Evolutionary conservation across 1,140 invertebrate genomes (phyloP), one percentile per base, ranked within the genome.

Genomic region (Neodiprion pinetum): DNA sequence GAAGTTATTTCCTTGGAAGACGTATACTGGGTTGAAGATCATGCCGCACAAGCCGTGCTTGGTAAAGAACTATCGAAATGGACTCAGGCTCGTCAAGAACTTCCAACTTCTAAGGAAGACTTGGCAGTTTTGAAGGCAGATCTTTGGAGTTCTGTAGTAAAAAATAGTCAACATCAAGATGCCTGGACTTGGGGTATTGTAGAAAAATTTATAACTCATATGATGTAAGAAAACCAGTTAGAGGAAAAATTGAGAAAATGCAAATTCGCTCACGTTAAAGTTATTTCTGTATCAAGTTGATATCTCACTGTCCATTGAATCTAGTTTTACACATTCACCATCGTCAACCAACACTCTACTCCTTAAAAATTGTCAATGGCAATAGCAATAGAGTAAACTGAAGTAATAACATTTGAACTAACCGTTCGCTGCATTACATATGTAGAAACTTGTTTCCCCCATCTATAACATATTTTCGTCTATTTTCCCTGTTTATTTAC

Each of bases 11-110:
- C 94, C 8, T 82, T 96, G 78, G 95, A 96, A 86, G 95, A 96
- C 86, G 95, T 95, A 12, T 96, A 96, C 86, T 96, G 95, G 95
- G 90, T 96, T 80, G 95, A 96, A 83, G 95, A 96, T 84, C 92
- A 91, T 72, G 91, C 92, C 72, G 94, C 92, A 9, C 91, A 93
- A 28, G 90, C 92, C 74, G 91, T 93, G 9, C 89, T 96, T 14
- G 94, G 94, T 70, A 94, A 94, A 86, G 94, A 96, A 87, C 92
- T 95, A 85, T 90, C 90, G n/a, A 89, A 91, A 75, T 96, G 95
- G 95, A 93, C 92, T 21, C 88, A 91, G 67, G 95, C 94, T 10
- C 89, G 95, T 8, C 94, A 95, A 82, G 92, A 92, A 48, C 86
- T 96, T 77, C 95, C 95, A 67, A 95, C 92, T 28, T 94, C 93